A percentile compares a stretch with the other conserved stretches of the same genome.
These are phyloP conservation scores for Corbicula japonica DNA, from an alignment of 2,888 invertebrate species.

Conservation along the genomic window DNA sequence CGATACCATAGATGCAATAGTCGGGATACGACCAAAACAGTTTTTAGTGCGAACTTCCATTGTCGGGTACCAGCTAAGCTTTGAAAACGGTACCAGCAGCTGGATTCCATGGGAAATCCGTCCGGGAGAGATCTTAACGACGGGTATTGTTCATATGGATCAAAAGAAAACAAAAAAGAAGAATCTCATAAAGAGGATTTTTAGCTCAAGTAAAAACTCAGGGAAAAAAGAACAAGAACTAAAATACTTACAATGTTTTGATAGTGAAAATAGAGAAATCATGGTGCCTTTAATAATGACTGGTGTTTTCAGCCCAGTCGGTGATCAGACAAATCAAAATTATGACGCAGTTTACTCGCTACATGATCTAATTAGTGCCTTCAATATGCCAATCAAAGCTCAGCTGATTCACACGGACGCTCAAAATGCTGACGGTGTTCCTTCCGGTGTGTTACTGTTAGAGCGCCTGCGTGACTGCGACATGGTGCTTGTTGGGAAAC, in stretches of 20 bases:
- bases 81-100: constrained; percentile 75
- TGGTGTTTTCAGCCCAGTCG: constrained; percentile 83
- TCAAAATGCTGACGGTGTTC: constrained; percentile 47
- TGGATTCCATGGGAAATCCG: constrained; percentile 81
- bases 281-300: constrained; percentile 83
- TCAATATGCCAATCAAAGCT: constrained; percentile 79
- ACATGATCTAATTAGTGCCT: constrained; percentile 80
- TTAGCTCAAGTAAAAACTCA: constrained; percentile 71
- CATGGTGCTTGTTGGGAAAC: constrained; percentile 67
- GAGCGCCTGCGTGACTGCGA: constrained; percentile 78
- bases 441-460: constrained; percentile 74
- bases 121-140: constrained; percentile 78
- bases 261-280: constrained; percentile 76
- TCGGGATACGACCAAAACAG: constrained; percentile 76
- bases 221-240: constrained; percentile 80
- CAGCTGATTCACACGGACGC: constrained; percentile 77
- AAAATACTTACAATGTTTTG: constrained; percentile 82
- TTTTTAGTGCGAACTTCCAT: constrained; percentile 81
- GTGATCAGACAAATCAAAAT: constrained; percentile 75
- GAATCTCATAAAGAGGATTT: constrained; percentile 77
- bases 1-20: constrained; percentile 81
- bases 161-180: constrained; percentile 79
- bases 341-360: constrained; percentile 83
- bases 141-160: constrained; percentile 82
- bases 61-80: constrained; percentile 79